Base-by-base conservation (phyloP, 2,888 invertebrate genomes). In the Trichogramma dendrolimi region DNA sequence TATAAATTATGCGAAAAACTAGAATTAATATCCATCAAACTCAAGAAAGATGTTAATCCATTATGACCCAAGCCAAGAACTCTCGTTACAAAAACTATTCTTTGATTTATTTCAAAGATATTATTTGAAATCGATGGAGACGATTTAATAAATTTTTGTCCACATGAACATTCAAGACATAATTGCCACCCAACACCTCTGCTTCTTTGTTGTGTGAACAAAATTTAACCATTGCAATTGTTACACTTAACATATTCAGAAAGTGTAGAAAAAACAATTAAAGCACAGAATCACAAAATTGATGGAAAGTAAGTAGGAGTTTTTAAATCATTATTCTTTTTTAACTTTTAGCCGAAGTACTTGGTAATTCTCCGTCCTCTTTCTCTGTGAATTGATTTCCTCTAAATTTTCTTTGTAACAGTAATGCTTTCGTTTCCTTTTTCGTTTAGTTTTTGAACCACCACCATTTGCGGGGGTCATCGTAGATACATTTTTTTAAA, bases 321-420 rank as follows among this genome's bases (percentile, higher is more conserved):
- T 47, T 60, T 53, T 41, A 48, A 44, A 41, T 55, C 53, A 39
- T 60, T 48, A 40, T 14, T 10, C 6, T 43, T 38, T 54, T 60
- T 63, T 49, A 63, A 49, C 57, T 63, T 63, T 63, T 58, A 41
- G 63, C 63, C 14, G 63, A 63, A 14, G 63, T 53, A 50, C 60
- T 60, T 42, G 56, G 56, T 41, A 63, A 57, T 41, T 54, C 53
- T 41, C 41, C 5, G 41, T 27, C 27, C 6, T 53, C 41, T 53
- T 53, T n/a, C 6, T 8, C 6, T 14, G 53, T 53, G 42, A 42
- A 53, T 42, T 41, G 53, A 14, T 53, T 53, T 41, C 53, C 53
- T 53, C 42, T 53, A 14, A 53, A 53, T 53, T 53, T 53, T 43
- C 42, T 53, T 53, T 53, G 8, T 46, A 46, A 10, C 8, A 46